Base-by-base conservation (phyloP, 2,888 invertebrate genomes). In the Pseudanteris insignis region DNA sequence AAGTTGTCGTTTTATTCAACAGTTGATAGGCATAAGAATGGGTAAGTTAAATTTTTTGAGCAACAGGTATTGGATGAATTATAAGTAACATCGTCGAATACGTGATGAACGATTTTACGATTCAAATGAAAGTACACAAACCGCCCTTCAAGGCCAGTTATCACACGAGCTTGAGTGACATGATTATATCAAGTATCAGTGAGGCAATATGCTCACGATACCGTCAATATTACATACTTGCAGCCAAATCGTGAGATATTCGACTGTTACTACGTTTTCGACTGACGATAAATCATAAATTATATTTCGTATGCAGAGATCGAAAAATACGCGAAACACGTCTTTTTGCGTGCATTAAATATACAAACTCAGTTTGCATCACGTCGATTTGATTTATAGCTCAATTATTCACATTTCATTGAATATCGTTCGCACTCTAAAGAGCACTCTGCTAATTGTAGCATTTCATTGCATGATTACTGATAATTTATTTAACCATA, bases 241-340 rank as follows among this genome's bases (percentile, higher is more conserved):
- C 7, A 14, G 11, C 48, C 6, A 9, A 48, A 57, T 37, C 57
- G 48, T 57, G 50, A 64, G 14, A 53, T 50, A 53, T 37, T 25
- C 32, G 37, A 33, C 46, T 47, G n/a, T n/a, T n/a, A n/a, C 50
- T 54, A 46, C 50, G 32, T 62, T 50, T 55, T 24, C 13, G 25
- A 34, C 37, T 24, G 24, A 51, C 33, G 37, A 40, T 58, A 15
- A 15, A 11, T 8, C 15, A 60, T 65, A 63, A 65, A 63, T 65
- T 62, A 65, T 63, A 60, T 38, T 65, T 60, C 47, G 51, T 53
- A 37, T 32, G 43, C 11, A 47, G 29, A 28, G 41, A 59, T 54
- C 51, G 32, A 51, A 44, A 59, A 46, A 30, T 53, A 29, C 32
- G 33, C 53, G 36, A 44, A 41, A 36, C 44, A 37, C 30, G 36